Base-by-base conservation (phyloP, 2,113 vertebrate species). In the Lagopus leucura region DNA sequence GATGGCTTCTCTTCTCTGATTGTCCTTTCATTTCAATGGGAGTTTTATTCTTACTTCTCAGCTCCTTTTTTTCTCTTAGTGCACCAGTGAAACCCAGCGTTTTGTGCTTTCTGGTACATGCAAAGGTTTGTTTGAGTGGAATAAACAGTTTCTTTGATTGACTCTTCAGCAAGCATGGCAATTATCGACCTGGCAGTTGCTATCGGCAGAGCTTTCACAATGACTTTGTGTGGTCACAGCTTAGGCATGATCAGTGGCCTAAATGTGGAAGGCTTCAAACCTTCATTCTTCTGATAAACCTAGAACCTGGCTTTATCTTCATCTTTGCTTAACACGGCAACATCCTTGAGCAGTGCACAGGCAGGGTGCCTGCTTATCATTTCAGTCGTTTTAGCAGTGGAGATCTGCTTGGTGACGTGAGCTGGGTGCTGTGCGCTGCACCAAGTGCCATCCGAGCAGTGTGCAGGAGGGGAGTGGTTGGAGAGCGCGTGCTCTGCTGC, bases 391-490 rank as follows among this genome's bases (percentile, higher is more conserved):
- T 36, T 42, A 38, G 45, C 32, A 57, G 17, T 13, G 47, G 50
- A 73, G 47, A 38, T 34, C 25, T 7, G 8, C 22, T 28, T 0
- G 7, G 28, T 58, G 58, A 38, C 21, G 34, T 43, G 22, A 40
- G 5, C 4, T 70, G 55, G 36, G 27, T 52, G 2, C 11, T 19
- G 28, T 25, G 42, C 55, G 65, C 34, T 65, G 28, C 8, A 43
- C 42, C 42, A 16, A 43, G 0, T 11, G 25, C 4, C 4, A 11
- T 13, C 47, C 32, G 40, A 19, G 58, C 32, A 8, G 15, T 21
- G 14, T 13, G 5, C 28, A 52, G 28, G 52, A 57, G 47, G 27
- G 22, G 27, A 64, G 9, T 0, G 0, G 9, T 1, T 55, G 21
- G n/a, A 38, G 45, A 38, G 15, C 5, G 2, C 0, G 0, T 0